phyloP scores from a whole-genome alignment of 2,888 invertebrate genomes.

The Chouioia cunea region DNA sequence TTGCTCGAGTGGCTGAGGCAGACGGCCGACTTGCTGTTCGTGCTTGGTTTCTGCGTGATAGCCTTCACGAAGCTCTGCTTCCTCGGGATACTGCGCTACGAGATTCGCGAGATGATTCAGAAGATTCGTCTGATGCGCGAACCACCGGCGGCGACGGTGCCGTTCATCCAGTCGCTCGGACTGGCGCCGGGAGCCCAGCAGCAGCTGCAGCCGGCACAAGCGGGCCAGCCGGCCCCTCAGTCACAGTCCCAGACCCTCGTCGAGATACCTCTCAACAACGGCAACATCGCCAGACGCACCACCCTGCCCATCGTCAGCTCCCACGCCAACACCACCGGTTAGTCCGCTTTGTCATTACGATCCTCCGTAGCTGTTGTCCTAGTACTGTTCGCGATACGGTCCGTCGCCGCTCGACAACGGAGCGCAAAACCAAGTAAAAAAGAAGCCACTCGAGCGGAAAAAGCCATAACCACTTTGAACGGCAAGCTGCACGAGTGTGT shows the following conservation, averaged over 20 bases:
- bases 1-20: conserved; percentile 81
- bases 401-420: too few species aligned
- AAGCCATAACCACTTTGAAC: conserved; percentile 27
- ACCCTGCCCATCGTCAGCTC: conserved; percentile 56
- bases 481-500: background rate
- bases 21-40: conserved; percentile 85
- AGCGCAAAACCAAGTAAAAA: background rate
- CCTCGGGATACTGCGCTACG: conserved; percentile 87
- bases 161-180: conserved; percentile 60
- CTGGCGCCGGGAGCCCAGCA: conserved; percentile 53
- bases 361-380: too few species aligned
- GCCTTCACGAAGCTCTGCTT: conserved; percentile 91
- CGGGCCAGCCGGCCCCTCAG: conserved; percentile 7
- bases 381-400: too few species aligned
- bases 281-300: conserved; percentile 56
- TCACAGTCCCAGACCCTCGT: conserved; percentile 43
- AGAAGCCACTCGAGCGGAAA: conserved; percentile 26
- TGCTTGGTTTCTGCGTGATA: conserved; percentile 88
- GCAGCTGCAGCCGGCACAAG: background rate
- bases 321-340: conserved; percentile 47
- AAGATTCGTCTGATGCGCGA: conserved; percentile 83
- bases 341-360: background rate
- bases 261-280: conserved; percentile 54
- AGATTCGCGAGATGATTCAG: conserved; percentile 92
- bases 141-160: conserved; percentile 58